Evolutionary conservation across 2,797 vertebrate species (phyloP).

Genomic region (Prionace glauca): DNA sequence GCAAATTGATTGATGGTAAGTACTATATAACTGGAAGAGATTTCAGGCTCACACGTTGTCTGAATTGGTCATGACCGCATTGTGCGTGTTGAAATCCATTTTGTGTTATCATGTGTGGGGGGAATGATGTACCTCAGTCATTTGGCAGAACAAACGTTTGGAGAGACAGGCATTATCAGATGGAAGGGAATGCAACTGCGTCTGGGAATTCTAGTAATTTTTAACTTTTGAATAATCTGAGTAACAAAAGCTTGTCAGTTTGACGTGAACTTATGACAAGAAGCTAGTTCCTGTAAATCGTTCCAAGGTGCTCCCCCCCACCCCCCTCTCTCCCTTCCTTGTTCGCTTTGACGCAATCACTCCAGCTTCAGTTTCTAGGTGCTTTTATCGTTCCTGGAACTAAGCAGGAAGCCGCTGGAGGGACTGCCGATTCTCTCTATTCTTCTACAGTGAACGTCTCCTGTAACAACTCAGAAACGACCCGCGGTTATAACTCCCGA

Average conservation of each 20-base stretch:
- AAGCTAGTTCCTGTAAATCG: conserved; percentile 26
- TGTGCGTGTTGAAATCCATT: not conserved
- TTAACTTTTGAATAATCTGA: conserved; percentile 36
- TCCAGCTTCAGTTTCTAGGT: conserved; percentile 27
- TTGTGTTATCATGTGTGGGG: not conserved
- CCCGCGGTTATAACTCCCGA: not conserved
- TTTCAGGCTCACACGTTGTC: not conserved
- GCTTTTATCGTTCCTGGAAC: not conserved
- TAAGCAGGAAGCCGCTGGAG: not conserved
- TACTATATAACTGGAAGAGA: not conserved
- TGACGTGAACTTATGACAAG: not conserved
- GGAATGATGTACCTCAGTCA: not conserved
- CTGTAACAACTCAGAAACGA: not conserved
- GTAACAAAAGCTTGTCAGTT: conserved; percentile 37
- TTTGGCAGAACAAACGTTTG: not conserved
- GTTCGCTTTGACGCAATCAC: conserved; percentile 12
- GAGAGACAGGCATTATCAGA: conserved; percentile 25
- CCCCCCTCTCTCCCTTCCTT: not conserved
- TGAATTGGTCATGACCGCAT: not conserved
- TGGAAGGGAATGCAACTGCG: conserved; percentile 22
- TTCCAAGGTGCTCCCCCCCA: not conserved
- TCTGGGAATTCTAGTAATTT: conserved; percentile 39
- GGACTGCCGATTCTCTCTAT: not conserved
- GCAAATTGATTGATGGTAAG: not conserved
- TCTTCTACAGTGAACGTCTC: not conserved